Conservation (phyloP, 2,888 invertebrate genomes). For the Poecilus cupreus region DNA sequence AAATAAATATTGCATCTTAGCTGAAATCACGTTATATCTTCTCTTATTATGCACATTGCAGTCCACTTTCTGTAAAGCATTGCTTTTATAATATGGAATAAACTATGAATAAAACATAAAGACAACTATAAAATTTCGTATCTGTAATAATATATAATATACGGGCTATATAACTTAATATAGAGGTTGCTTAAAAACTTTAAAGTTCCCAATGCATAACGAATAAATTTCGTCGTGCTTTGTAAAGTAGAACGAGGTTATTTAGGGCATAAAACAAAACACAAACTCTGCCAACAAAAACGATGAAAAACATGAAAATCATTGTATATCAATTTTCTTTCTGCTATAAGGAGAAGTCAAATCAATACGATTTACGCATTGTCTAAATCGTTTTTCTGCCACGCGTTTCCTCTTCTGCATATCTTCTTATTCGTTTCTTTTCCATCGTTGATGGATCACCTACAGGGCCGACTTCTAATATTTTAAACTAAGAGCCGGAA, state of each 20-base stretch:
- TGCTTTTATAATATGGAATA: background rate
- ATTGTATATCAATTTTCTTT: constrained; percentile 34
- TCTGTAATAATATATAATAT: background rate
- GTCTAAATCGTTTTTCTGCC: constrained; percentile 32
- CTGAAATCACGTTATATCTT: too few species aligned
- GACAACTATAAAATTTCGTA: background rate
- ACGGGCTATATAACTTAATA: background rate
- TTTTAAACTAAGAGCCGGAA: background rate
- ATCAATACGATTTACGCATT: constrained; percentile 47
- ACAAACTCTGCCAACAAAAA: background rate
- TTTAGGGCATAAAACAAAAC: background rate
- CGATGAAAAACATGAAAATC: constrained; percentile 21
- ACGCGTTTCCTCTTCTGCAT: background rate
- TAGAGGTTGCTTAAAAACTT: constrained; percentile 9
- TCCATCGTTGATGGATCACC: background rate
- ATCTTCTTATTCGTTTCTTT: background rate
- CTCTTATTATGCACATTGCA: too few species aligned
- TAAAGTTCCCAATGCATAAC: background rate
- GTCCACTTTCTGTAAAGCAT: background rate
- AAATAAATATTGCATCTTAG: too few species aligned
- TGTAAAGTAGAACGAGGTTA: background rate
- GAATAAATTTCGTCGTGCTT: background rate
- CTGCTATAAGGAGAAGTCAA: constrained; percentile 13
- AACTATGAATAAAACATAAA: background rate
- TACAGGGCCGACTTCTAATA: background rate